These are phyloP conservation scores for Labeo calbasu DNA, from an alignment of 2,797 vertebrate genomes.

Conservation along the genomic window DNA sequence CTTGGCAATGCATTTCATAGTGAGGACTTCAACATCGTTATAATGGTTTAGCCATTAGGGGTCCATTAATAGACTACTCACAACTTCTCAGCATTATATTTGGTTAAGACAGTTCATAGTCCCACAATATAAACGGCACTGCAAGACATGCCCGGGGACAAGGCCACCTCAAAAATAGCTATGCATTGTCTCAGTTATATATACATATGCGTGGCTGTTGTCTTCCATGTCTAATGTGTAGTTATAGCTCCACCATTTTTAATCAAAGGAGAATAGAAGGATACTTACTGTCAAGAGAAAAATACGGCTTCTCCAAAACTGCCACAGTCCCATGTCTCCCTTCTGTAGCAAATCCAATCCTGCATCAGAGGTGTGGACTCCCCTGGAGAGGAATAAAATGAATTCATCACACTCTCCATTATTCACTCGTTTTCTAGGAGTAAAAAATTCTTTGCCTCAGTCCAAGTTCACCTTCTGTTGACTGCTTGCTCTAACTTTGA, in stretches of 20 bases:
- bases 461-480: constrained; percentile 13
- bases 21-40: constrained; percentile 67
- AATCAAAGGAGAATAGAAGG: constrained; percentile 19
- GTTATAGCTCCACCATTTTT: background rate
- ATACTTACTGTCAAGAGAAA: constrained; percentile 24
- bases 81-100: constrained; percentile 72
- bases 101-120: constrained; percentile 70
- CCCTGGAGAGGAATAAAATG: constrained; percentile 65
- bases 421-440: constrained; percentile 51
- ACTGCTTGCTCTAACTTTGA: background rate
- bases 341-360: constrained; percentile 71
- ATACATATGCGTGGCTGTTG: background rate
- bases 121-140: constrained; percentile 68
- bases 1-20: constrained; percentile 69
- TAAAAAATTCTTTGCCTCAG: background rate
- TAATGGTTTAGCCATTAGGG: constrained; percentile 76
- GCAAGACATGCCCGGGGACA: constrained; percentile 7
- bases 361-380: constrained; percentile 64
- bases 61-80: constrained; percentile 72
- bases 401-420: constrained; percentile 61
- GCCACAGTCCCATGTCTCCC: constrained; percentile 50
- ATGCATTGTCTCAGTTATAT: background rate
- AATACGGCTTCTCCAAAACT: constrained; percentile 32
- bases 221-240: background rate
- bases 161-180: constrained; percentile 7